Evolutionary conservation across 2,797 vertebrate genomes (phyloP).

Genomic region (Natrix natrix): DNA sequence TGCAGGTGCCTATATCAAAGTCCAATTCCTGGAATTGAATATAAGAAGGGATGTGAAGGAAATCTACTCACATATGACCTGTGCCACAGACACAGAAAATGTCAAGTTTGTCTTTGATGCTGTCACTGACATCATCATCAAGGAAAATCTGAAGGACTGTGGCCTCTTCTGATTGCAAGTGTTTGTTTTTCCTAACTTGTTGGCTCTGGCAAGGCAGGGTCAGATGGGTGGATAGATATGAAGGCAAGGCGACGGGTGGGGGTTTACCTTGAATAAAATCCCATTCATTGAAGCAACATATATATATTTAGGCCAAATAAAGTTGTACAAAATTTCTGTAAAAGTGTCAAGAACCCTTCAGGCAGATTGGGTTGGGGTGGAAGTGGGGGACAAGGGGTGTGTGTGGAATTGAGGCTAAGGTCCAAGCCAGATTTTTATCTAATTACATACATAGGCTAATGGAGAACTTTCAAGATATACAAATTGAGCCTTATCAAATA

Average conservation of each 20-base stretch:
- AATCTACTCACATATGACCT: conserved; percentile 99
- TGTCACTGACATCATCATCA: conserved; percentile 98
- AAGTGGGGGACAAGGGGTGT: not conserved
- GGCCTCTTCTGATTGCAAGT: conserved; percentile 87
- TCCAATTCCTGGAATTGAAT: conserved; percentile 96
- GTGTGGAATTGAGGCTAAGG: not conserved
- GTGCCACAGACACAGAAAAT: conserved; percentile 97
- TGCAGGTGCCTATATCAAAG: conserved; percentile 94
- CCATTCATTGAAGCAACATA: not conserved
- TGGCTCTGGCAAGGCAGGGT: not conserved
- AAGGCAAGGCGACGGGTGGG: not conserved
- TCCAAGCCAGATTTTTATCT: not conserved
- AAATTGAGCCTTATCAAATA: not conserved
- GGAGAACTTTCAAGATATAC: not conserved
- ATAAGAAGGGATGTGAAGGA: conserved; percentile 90
- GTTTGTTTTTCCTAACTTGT: not conserved
- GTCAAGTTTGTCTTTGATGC: conserved; percentile 99
- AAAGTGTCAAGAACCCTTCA: not conserved
- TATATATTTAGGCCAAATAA: not conserved
- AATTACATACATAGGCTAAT: not conserved
- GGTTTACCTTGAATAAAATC: not conserved
- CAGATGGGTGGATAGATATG: not conserved
- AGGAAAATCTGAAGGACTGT: conserved; percentile 98
- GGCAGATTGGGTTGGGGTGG: too few relatives aligned
- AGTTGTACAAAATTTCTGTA: not conserved